Conservation (phyloP, 1,140 invertebrate species). For the Adoxophyes honmai region DNA sequence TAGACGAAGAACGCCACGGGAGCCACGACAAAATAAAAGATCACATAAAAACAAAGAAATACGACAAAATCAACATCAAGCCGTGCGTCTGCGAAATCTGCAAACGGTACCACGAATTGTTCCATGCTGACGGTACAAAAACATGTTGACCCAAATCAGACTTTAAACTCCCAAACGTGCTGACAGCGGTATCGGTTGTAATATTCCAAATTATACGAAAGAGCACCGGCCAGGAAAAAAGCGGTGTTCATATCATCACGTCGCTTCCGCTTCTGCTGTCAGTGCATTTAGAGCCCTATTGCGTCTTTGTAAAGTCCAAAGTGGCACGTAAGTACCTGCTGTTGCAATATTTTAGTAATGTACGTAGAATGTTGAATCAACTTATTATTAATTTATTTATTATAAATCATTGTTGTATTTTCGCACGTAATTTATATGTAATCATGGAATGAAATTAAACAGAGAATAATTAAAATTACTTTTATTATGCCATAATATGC, state of each 20-base stretch:
- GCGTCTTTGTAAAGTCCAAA: too few species aligned
- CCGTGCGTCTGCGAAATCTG: slow-evolving; percentile 64
- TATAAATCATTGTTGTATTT: slow-evolving; percentile 28
- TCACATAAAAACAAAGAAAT: slow-evolving; percentile 18
- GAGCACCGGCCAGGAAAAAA: too few species aligned
- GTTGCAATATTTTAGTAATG: slow-evolving; percentile 3
- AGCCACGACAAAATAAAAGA: neutral
- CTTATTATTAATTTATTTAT: slow-evolving; percentile 25
- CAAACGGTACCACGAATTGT: slow-evolving; percentile 56
- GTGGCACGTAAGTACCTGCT: slow-evolving; percentile 1
- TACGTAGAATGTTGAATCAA: neutral
- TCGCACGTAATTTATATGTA: slow-evolving; percentile 15
- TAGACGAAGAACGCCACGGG: slow-evolving; percentile 31
- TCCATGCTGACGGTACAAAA: slow-evolving; percentile 32
- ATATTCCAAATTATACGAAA: too few species aligned
- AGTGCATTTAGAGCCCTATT: too few species aligned
- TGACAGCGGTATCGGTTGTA: too few species aligned
- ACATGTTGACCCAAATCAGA: neutral
- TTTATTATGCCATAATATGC: slow-evolving; percentile 42
- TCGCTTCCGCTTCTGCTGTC: too few species aligned
- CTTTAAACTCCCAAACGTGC: too few species aligned
- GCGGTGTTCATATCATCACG: too few species aligned
- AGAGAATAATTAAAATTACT: slow-evolving; percentile 30
- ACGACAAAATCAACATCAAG: slow-evolving; percentile 22
- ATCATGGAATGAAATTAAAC: slow-evolving; percentile 42